Evolutionary conservation across 2,797 vertebrate genomes (phyloP).

Genomic region (Acipenser transmontanus): DNA sequence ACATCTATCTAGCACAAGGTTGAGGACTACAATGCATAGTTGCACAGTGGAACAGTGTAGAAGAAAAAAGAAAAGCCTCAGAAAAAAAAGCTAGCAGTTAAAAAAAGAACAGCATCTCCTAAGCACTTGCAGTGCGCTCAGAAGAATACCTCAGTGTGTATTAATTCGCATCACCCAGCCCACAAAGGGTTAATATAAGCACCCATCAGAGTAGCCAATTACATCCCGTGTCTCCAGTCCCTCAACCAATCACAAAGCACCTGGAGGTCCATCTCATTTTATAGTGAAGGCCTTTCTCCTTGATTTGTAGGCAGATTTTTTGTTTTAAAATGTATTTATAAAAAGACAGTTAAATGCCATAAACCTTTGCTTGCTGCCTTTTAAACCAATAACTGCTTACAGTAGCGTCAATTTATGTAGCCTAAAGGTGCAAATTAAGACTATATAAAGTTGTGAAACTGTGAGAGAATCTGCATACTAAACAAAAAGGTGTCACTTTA

Average conservation of each 20-base stretch:
- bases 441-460: no score
- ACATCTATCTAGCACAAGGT: slow-evolving; percentile 79
- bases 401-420: no score
- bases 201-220: slow-evolving; percentile 75
- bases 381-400: no score
- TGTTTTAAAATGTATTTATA: no score
- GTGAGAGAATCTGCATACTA: no score
- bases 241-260: slow-evolving; percentile 37
- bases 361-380: no score
- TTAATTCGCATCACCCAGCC: slow-evolving; percentile 80
- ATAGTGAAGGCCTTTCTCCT: neutral
- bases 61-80: slow-evolving; percentile 42
- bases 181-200: slow-evolving; percentile 58
- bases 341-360: no score
- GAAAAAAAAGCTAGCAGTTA: slow-evolving; percentile 16
- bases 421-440: no score
- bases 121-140: slow-evolving; percentile 74
- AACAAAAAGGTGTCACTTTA: neutral
- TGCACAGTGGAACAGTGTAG: slow-evolving; percentile 83
- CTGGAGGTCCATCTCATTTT: slow-evolving; percentile 11
- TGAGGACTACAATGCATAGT: slow-evolving; percentile 96
- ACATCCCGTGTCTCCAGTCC: slow-evolving; percentile 50
- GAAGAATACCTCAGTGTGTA: slow-evolving; percentile 78
- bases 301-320: slow-evolving; percentile 2
- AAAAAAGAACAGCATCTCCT: slow-evolving; percentile 64